Percentiles rank a stretch among this genome's conserved stretches.
phyloP scores from a whole-genome alignment of 2,113 vertebrate species.

The Phaethon lepturus region DNA sequence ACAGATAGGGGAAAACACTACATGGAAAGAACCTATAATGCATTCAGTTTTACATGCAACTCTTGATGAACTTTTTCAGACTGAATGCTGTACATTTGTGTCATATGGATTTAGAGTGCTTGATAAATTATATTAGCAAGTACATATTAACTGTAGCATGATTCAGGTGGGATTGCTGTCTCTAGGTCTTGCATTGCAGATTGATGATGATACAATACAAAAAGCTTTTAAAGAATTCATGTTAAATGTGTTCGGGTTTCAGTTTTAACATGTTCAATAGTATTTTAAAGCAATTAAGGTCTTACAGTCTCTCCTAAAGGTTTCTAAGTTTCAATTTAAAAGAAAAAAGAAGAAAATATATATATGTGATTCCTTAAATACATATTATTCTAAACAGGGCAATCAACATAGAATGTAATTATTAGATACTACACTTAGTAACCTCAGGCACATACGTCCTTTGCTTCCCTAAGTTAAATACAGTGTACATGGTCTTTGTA shows the following conservation, averaged over 20 bases:
- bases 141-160: conserved; percentile 18
- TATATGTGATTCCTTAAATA: not conserved
- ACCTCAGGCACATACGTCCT: not conserved
- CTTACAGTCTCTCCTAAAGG: not conserved
- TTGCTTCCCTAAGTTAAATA: not conserved
- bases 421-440: conserved; percentile 8
- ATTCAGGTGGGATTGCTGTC: conserved; percentile 18
- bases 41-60: conserved; percentile 32
- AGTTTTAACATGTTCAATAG: not conserved
- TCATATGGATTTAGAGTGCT: conserved; percentile 12
- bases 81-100: not conserved
- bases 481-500: not conserved
- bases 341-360: not conserved
- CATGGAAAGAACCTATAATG: not conserved
- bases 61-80: conserved; percentile 50
- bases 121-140: conserved; percentile 40
- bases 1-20: conserved; percentile 19
- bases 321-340: not conserved
- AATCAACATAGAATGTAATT: not conserved
- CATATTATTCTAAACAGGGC: not conserved
- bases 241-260: not conserved
- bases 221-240: conserved; percentile 14
- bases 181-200: not conserved
- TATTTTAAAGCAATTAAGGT: not conserved
- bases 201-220: not conserved